phyloP scores from a whole-genome alignment of 2,888 invertebrate genomes.

The Endomychus coccineus region DNA sequence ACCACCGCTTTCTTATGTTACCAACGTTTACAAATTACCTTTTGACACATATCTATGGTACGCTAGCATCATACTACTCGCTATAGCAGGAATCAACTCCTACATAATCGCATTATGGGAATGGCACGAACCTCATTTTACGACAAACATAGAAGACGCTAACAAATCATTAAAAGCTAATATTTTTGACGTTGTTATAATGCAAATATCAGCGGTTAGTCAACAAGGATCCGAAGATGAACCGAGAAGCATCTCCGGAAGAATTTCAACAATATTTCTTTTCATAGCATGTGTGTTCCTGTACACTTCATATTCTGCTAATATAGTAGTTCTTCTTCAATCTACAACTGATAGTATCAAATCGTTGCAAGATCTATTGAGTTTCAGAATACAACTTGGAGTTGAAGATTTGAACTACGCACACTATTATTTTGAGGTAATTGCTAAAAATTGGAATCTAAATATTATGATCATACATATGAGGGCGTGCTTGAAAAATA shows the following conservation, averaged over 20 bases:
- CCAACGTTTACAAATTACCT: conserved; percentile 60
- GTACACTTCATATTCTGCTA: conserved; percentile 60
- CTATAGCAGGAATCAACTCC: conserved; percentile 26
- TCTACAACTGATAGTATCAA: conserved; percentile 53
- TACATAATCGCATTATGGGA: conserved; percentile 34
- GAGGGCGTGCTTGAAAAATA: background rate
- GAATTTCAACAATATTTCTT: conserved; percentile 35
- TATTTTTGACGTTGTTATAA: conserved; percentile 34
- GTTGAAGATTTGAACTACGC: conserved; percentile 51
- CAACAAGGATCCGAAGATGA: conserved; percentile 45
- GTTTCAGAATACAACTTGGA: conserved; percentile 54
- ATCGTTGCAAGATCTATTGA: conserved; percentile 48
- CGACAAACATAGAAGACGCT: conserved; percentile 12
- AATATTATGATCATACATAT: too few relatives aligned
- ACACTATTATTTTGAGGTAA: conserved; percentile 58
- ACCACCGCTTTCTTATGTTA: conserved; percentile 57
- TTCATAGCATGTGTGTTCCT: conserved; percentile 48
- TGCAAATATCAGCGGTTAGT: conserved; percentile 46
- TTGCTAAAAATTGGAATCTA: too few relatives aligned
- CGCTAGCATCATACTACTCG: conserved; percentile 33
- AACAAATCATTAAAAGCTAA: conserved; percentile 22
- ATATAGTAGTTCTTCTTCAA: conserved; percentile 59
- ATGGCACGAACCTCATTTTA: conserved; percentile 29
- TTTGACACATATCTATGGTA: conserved; percentile 59
- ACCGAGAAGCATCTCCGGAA: conserved; percentile 45